Evolutionary conservation across 2,113 vertebrate species (phyloP).

Genomic region (Oceanodroma tethys): DNA sequence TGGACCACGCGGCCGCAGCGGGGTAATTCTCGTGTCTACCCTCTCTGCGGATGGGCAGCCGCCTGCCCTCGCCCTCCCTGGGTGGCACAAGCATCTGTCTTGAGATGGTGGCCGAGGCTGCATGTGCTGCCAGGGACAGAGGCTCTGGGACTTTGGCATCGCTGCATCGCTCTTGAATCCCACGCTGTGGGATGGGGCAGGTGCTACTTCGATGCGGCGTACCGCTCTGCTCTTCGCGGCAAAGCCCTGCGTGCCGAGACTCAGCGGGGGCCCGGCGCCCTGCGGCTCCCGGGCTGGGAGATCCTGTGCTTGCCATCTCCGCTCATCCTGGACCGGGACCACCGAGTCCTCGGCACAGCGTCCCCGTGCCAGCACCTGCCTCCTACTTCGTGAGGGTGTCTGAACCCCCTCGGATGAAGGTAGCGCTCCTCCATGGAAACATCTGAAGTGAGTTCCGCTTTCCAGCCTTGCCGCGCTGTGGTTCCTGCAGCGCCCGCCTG

Average conservation of each 20-base stretch:
- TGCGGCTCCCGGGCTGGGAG: not conserved
- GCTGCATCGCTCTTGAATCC: accelerated
- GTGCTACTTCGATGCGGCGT: accelerated
- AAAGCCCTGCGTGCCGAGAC: accelerated
- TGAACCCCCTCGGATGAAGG: not conserved
- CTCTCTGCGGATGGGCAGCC: not conserved
- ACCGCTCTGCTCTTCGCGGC: accelerated
- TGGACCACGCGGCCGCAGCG: accelerated
- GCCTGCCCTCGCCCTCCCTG: not conserved
- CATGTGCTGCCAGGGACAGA: not conserved
- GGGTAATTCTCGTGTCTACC: not conserved
- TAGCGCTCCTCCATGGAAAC: accelerated
- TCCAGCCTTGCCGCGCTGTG: not conserved
- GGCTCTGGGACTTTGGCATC: not conserved
- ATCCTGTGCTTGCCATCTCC: not conserved
- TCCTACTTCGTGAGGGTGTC: accelerated
- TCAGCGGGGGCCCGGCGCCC: accelerated
- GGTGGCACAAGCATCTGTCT: not conserved
- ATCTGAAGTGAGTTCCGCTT: not conserved
- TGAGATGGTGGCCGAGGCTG: accelerated
- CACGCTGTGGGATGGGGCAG: not conserved
- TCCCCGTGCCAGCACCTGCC: not conserved
- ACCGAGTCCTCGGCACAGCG: accelerated
- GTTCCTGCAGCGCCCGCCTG: not conserved
- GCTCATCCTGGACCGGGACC: not conserved